Base-by-base conservation (phyloP, 2,797 vertebrate genomes). In the Notoglanidium macrostoma region DNA sequence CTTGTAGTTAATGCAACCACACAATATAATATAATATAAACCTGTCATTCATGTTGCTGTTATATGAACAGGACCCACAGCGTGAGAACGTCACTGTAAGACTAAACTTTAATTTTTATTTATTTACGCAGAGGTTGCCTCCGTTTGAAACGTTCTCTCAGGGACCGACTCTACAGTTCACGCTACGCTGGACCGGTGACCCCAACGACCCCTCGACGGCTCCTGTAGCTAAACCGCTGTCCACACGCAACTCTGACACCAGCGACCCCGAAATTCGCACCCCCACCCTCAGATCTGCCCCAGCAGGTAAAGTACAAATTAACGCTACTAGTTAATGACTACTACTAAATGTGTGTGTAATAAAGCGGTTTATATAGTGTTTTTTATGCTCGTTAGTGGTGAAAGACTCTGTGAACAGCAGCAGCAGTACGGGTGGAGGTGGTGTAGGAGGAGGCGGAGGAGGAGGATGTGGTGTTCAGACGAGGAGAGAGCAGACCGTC, bases 131-230 rank as follows among this genome's bases (percentile, higher is more conserved):
- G 98, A 97, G 97, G 91, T 93, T 99, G 94, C 98, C 98, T 92
- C 98, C 98, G 26, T 99, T 99, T 95, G 98, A 99, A 97, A 98
- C 98, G n/a, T 99, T 99, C 97, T 99, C 98, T 98, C 98, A 99
- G 98, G 98, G 98, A 97, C 98, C 98, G 93, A 99, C 98, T 10
- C 93, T 99, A 94, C 98, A 99, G 95, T 99, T 99, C 93, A 98
- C 97, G 32, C 97, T 99, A 93, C 97, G 97, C 23, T 99, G 98
- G 98, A 98, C 97, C 46, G 97, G 97, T 76, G 98, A 99, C 74
- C 94, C 96, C 90, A 96, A 95, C 49, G 97, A 97, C 89, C 98
- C 98, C 88, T 98, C 98, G 90, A 97, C 97, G 54, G 97, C 97
- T 88, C 97, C 98, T 21, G 96, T 99, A 88, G 97, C 98, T 86